These are phyloP conservation scores for Phoeniculus purpureus DNA, from an alignment of 2,797 vertebrate species.

Conservation along the genomic window DNA sequence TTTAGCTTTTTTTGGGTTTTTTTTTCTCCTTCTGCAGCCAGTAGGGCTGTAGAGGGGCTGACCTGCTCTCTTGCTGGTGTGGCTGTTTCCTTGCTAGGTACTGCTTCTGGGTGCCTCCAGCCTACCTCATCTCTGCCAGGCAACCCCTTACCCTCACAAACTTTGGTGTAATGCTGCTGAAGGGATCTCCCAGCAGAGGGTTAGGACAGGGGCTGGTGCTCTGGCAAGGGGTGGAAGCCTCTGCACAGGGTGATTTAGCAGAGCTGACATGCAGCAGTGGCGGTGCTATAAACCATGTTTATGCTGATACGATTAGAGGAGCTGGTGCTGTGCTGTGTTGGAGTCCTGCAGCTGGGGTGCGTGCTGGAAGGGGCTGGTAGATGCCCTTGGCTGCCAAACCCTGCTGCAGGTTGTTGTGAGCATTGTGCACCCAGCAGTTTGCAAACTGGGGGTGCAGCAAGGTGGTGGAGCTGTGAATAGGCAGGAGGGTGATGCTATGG, in stretches of 20 bases:
- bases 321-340: not conserved
- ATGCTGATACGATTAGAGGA: constrained; percentile 61
- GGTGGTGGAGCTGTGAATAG: not conserved
- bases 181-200: not conserved
- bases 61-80: not conserved
- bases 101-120: not conserved
- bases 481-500: rapidly evolving
- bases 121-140: not conserved
- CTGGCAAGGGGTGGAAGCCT: not conserved
- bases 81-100: not conserved
- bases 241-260: constrained; percentile 56
- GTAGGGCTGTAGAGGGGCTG: not conserved
- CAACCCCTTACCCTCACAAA: not conserved
- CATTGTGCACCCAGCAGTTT: rapidly evolving
- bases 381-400: not conserved
- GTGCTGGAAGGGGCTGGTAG: not conserved
- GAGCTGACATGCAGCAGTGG: not conserved
- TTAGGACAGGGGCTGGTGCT: not conserved
- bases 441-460: not conserved
- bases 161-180: not conserved
- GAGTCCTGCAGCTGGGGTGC: not conserved
- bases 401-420: rapidly evolving
- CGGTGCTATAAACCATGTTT: constrained; percentile 61
- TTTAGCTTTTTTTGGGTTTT: not conserved
- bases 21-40: no score